Base-by-base conservation (phyloP, 2,888 invertebrate genomes). In the Poecilobothrus nobilitatus region DNA sequence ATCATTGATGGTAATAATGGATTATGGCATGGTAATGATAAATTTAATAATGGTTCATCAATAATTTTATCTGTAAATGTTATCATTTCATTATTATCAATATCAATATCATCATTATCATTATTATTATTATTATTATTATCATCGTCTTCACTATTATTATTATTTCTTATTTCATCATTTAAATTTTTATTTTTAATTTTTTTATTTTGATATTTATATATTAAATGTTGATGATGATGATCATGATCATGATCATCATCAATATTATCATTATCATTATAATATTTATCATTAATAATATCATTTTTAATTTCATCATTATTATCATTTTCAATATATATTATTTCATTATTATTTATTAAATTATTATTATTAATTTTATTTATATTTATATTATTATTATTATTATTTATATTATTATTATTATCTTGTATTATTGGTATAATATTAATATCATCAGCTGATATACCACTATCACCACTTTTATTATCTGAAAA, bases 401-500 rank as follows among this genome's bases (percentile, higher is more conserved):
- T 76, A n/a, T 74, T 37, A 37, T 8, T 37, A 37, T 37, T 37
- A 37, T 10, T 8, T 8, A 8, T 37, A 8, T 37, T 37, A 37
- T 37, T 37, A 37, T 37, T 37, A 37, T 8, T 37, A 8, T 37
- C 37, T 8, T 37, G 6, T 37, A 37, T 37, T 37, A 37, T 8
- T 37, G 6, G 37, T 37, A 37, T 37, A 37, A 8, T 37, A 37
- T 37, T 37, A 72, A 68, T 88, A 77, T 92, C 92, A 41, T 72
- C 73, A 0, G 91, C 92, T 0, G 91, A 92, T 74, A 92, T 92
- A 0, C 92, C 92, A 0, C 91, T 92, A 80, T 93, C 92, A 0
- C 91, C 92, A 1, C 91, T 91, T 78, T 91, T 91, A 76, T 91
- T 91, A 71, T 87, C 76, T 10, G 72, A 69, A 71, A 73, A 85